Base-by-base conservation (phyloP, 1,140 invertebrate genomes). In the Magallana ariakensis region DNA sequence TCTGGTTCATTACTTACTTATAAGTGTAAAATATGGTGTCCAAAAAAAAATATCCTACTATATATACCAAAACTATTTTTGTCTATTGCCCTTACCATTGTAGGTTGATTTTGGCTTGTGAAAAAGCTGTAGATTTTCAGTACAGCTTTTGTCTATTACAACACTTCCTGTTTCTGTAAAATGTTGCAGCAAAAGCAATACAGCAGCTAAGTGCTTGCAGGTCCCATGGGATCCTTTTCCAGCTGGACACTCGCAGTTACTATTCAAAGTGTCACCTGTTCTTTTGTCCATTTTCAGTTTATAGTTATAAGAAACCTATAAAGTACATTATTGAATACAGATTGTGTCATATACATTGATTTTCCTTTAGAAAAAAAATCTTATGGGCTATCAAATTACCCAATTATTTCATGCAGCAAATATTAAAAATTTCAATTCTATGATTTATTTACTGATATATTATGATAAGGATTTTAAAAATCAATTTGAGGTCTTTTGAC, bases 161-260 rank as follows among this genome's bases (percentile, higher is more conserved):
- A 58, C 7, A 19, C 58, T 58, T 26, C 46, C 66, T 15, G 53
- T 11, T 2, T 46, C 33, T 13, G 54, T 19, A 80, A 89, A 89
- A 53, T 83, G 53, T 7, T 46, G 22, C 56, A 87, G 26, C 87
- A 88, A 84, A 5, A 88, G 22, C 33, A 88, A 11, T 1, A 89
- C 85, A 62, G 88, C 85, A 33, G 87, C 87, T 15, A 85, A 16
- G 46, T 83, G 87, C 46, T 88, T 88, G 53, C 88, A 89, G 56
- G 85, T 89, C 5, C 53, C 82, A 81, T 80, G 81, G 33, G 85
- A 85, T 15, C 88, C 85, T 62, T 84, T 83, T 55, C 88, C 88
- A 53, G 81, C 82, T 7, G 66, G 88, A 58, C 85, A 89, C 54
- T 89, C 88, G 83, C 85, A 87, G 81, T 87, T 10, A n/a, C 26